Conservation (phyloP, 2,888 invertebrate species). For the Agrochola lota region DNA sequence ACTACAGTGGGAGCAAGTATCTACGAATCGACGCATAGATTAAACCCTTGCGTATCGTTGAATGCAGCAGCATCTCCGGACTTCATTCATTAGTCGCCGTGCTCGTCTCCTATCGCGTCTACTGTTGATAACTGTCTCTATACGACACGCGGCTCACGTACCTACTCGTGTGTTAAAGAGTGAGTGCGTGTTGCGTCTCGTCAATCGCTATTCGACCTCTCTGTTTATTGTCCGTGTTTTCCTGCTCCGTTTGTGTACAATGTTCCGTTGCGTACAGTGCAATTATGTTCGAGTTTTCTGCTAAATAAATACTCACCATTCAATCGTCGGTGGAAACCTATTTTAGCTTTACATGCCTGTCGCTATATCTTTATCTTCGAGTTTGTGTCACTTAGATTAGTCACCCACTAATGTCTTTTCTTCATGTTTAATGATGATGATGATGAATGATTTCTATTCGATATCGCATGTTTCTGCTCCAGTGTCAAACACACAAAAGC, state of each 20-base stretch:
- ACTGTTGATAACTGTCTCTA: conserved; percentile 75
- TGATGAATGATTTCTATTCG: conserved; percentile 50
- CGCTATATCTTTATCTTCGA: conserved; percentile 43
- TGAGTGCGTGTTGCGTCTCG: conserved; percentile 71
- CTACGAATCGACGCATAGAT: conserved; percentile 41
- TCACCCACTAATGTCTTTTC: conserved; percentile 63
- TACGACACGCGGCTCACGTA: conserved; percentile 61
- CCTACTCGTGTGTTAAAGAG: conserved; percentile 62
- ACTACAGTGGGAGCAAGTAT: conserved; percentile 25
- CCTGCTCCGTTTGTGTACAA: conserved; percentile 69
- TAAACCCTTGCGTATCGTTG: conserved; percentile 45
- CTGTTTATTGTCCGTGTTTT: conserved; percentile 72
- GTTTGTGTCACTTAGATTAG: conserved; percentile 50
- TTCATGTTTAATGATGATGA: conserved; percentile 23
- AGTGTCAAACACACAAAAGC: conserved; percentile 66
- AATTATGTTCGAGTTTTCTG: conserved; percentile 68
- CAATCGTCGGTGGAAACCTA: conserved; percentile 65
- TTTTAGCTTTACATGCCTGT: conserved; percentile 53
- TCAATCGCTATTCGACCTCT: conserved; percentile 68
- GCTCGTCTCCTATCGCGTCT: conserved; percentile 76
- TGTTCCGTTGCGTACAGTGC: conserved; percentile 65
- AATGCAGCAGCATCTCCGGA: conserved; percentile 60
- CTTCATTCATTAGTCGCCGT: conserved; percentile 77
- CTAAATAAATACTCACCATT: conserved; percentile 59
- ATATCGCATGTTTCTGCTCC: conserved; percentile 46